phyloP scores from a whole-genome alignment of 2,888 invertebrate genomes.

The Schizotus pectinicornis region DNA sequence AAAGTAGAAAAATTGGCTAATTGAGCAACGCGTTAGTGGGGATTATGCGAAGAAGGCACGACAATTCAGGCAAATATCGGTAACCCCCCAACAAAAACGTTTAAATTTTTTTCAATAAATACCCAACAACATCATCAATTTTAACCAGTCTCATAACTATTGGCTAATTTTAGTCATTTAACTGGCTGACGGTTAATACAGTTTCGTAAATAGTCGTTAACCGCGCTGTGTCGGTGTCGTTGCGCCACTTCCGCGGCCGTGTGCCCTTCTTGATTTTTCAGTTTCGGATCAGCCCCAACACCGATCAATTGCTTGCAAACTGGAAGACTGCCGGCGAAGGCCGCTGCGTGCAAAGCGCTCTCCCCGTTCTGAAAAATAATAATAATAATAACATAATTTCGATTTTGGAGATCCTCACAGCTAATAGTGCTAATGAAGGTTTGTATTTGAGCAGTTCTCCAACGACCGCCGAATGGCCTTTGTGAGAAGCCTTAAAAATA shows the following conservation, averaged over 20 bases:
- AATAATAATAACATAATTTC: conserved; percentile 16
- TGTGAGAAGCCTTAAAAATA: conserved; percentile 93
- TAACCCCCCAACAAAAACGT: too few relatives aligned
- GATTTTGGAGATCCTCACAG: conserved; percentile 64
- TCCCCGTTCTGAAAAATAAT: conserved; percentile 80
- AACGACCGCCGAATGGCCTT: conserved; percentile 89
- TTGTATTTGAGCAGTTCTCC: conserved; percentile 81
- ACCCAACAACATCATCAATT: neutral
- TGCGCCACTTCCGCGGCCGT: conserved; percentile 71
- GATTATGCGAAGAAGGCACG: too few relatives aligned
- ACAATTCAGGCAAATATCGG: too few relatives aligned
- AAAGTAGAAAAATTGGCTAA: too few relatives aligned
- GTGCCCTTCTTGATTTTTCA: conserved; percentile 76
- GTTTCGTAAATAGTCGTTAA: conserved; percentile 64
- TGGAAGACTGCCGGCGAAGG: conserved; percentile 83
- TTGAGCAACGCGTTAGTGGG: too few relatives aligned
- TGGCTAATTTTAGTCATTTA: neutral
- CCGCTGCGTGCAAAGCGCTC: conserved; percentile 88
- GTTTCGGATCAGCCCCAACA: conserved; percentile 70
- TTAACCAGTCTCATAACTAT: neutral
- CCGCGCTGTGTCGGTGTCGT: conserved; percentile 61
- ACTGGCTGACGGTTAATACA: conserved; percentile 49
- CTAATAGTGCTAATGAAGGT: conserved; percentile 81
- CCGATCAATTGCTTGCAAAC: conserved; percentile 78
- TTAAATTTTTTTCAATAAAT: neutral